Base-by-base conservation (phyloP, 2,888 invertebrate genomes). In the Cephus runcator region DNA sequence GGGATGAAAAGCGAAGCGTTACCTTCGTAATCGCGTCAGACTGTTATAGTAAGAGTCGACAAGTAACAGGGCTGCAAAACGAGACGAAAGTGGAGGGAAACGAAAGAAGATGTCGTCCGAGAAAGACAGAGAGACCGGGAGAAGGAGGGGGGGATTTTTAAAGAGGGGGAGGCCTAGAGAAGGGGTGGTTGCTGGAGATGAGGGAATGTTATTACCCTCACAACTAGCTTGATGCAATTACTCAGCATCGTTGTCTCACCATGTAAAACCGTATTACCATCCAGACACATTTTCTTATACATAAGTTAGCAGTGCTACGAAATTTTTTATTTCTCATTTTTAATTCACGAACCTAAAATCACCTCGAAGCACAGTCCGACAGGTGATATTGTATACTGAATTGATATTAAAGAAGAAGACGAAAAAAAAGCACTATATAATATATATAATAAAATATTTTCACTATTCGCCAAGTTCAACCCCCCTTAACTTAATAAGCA, bases 81-180 rank as follows among this genome's bases (percentile, higher is more conserved):
- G 71, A 71, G 71, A 33, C 31, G 31, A 30, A 31, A 71, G 71
- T 12, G 12, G 71, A 71, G 71, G 11, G 12, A 71, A 12, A 11
- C 4, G 33, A 56, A 23, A 56, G 56, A 56, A 56, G 56, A 56
- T 23, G 56, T 15, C 56, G 23, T 23, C 23, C 23, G 9, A 56
- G 56, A 56, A 9, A 56, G 23, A 9, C 23, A 56, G 56, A 23
- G 56, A 2, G 23, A 56, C 56, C 23, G 9, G 15, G 40, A 1
- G 15, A 4, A 1, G 1, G 12, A 4, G 36, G 6, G 3, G 3
- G 15, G 1, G 3, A 0, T 3, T 12, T 35, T 12, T 35, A 35
- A 9, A 9, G 23, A 9, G 56, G 2, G 9, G 0, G 4, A 4
- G 1, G 9, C 0, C 23, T 1, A 23, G 23, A 0, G 15, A 1